Evolutionary conservation across 2,888 invertebrate species (phyloP).

Genomic region (Gibbula magus): DNA sequence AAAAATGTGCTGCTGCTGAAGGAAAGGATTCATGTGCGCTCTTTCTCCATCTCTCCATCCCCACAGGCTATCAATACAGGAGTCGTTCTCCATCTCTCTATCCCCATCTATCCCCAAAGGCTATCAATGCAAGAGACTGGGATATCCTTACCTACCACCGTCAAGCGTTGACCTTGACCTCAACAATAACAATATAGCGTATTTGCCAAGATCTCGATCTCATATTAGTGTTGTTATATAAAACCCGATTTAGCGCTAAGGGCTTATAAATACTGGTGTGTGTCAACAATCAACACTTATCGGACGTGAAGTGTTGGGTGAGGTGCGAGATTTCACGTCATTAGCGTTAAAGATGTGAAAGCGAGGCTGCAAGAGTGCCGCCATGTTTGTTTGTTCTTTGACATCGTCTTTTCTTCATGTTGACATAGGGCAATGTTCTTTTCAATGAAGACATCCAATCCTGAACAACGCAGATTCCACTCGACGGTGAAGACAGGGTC

Average conservation of each 20-base stretch:
- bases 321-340: not conserved
- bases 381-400: not conserved
- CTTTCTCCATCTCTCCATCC: no score
- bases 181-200: not conserved
- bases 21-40: no score
- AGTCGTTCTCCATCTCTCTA: no score
- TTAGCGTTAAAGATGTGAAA: not conserved
- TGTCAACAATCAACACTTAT: conserved; percentile 8
- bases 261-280: not conserved
- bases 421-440: not conserved
- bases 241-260: not conserved
- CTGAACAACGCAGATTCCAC: no score
- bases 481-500: no score
- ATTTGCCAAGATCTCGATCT: not conserved
- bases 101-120: not conserved
- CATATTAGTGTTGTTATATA: not conserved
- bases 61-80: no score
- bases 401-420: not conserved
- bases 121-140: no score
- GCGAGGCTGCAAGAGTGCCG: not conserved
- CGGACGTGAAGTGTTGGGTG: not conserved
- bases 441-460: no score
- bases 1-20: no score
- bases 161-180: not conserved
- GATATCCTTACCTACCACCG: not conserved